phyloP scores from a whole-genome alignment of 1,140 invertebrate genomes.

The Sycophaga agraensis region DNA sequence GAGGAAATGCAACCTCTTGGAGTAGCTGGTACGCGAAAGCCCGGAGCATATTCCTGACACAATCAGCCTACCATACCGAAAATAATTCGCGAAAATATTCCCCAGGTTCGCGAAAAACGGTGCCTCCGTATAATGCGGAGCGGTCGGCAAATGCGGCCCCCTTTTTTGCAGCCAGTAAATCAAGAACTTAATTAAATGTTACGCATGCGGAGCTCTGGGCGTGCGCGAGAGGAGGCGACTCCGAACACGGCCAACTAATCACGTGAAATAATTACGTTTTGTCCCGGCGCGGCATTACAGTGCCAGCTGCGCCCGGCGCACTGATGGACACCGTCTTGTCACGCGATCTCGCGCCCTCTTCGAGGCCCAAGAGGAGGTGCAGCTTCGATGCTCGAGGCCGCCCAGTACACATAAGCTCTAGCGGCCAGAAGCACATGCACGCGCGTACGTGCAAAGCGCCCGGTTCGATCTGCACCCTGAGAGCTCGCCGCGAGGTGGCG shows the following conservation, averaged over 20 bases:
- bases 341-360: slow-evolving; percentile 37
- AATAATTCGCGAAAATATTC: too few species aligned
- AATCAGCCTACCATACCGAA: too few species aligned
- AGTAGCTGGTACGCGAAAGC: too few species aligned
- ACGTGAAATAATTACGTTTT: slow-evolving; percentile 55
- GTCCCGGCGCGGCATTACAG: slow-evolving; percentile 39
- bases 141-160: not conserved
- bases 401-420: too few species aligned
- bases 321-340: slow-evolving; percentile 49
- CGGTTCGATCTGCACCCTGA: too few species aligned
- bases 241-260: slow-evolving; percentile 45
- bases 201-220: not conserved
- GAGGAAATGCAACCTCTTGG: too few species aligned
- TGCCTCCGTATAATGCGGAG: too few species aligned
- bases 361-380: not conserved
- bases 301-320: slow-evolving; percentile 22
- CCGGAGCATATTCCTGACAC: too few species aligned
- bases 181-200: slow-evolving; percentile 23
- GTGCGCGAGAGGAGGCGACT: slow-evolving; percentile 20
- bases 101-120: too few species aligned
- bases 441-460: too few species aligned
- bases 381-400: not conserved
- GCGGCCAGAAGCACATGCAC: too few species aligned
- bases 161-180: slow-evolving; percentile 15
- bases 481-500: too few species aligned